Percentiles rank a stretch among this genome's conserved stretches.
These are phyloP conservation scores for Ctenopoma multispine DNA, from an alignment of 2,797 vertebrate species.

Conservation along the genomic window DNA sequence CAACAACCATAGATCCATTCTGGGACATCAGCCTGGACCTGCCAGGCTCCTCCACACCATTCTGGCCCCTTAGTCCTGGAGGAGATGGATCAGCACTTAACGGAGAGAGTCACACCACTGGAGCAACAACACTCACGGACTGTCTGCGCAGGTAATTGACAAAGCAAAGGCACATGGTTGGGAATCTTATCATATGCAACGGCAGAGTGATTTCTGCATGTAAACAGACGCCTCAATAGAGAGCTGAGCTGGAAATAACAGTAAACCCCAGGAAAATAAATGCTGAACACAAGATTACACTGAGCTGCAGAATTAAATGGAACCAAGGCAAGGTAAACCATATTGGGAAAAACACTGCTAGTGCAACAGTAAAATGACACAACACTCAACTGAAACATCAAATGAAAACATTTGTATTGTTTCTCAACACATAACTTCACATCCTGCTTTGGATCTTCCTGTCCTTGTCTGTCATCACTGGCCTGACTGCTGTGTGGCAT, in stretches of 20 bases:
- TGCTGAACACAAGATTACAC: background rate
- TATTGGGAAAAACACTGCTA: too few relatives aligned
- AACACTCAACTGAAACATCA: too few relatives aligned
- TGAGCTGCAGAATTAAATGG: background rate
- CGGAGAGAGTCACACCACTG: slow-evolving; percentile 91
- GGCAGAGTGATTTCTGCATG: background rate
- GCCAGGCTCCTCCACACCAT: slow-evolving; percentile 96
- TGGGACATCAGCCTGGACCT: slow-evolving; percentile 99
- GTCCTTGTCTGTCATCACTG: too few relatives aligned
- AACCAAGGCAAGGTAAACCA: too few relatives aligned
- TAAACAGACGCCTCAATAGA: background rate
- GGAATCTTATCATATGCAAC: background rate
- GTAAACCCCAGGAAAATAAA: background rate
- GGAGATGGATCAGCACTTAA: slow-evolving; percentile 91
- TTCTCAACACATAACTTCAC: too few relatives aligned
- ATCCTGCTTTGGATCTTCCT: too few relatives aligned
- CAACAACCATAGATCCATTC: slow-evolving; percentile 97
- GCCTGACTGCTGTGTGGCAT: too few relatives aligned
- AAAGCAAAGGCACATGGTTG: too few relatives aligned
- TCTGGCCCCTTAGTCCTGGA: slow-evolving; percentile 97
- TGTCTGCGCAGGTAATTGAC: slow-evolving; percentile 92
- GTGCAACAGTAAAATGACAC: too few relatives aligned
- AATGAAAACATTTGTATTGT: too few relatives aligned
- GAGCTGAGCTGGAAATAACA: too few relatives aligned
- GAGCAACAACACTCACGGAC: slow-evolving; percentile 96